Evolutionary conservation across 1,140 invertebrate genomes (phyloP).

Genomic region (Lucilia cuprina): DNA sequence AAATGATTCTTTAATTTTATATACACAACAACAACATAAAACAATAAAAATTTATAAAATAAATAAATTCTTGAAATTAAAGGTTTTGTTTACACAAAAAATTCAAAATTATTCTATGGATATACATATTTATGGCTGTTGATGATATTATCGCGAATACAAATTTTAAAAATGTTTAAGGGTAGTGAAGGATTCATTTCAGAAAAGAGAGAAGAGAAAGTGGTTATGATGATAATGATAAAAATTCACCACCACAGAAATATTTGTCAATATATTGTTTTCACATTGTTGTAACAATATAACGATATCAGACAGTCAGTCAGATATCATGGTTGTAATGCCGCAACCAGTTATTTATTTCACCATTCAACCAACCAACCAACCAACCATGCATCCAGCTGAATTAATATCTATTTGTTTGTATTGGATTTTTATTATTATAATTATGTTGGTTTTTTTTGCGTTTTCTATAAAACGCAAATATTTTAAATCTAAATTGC

Average conservation of each 20-base stretch:
- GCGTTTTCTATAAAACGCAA: not conserved
- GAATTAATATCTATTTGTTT: not conserved
- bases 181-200: not conserved
- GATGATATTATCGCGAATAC: not conserved
- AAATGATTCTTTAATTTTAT: not conserved
- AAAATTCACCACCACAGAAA: no score
- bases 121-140: no score
- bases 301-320: not conserved
- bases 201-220: no score
- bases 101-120: not conserved
- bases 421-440: not conserved
- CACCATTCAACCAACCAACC: no score
- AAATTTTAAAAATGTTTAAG: not conserved
- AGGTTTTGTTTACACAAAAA: not conserved
- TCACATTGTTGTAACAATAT: not conserved
- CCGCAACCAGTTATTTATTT: no score
- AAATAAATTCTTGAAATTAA: conserved; percentile 5
- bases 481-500: conserved; percentile 12
- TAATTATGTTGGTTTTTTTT: no score
- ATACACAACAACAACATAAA: not conserved
- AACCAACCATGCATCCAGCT: no score
- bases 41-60: not conserved
- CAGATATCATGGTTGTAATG: not conserved
- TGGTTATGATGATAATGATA: no score
- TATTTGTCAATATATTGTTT: not conserved